phyloP scores from a whole-genome alignment of 2,113 vertebrate genomes.

The Natator depressus region DNA sequence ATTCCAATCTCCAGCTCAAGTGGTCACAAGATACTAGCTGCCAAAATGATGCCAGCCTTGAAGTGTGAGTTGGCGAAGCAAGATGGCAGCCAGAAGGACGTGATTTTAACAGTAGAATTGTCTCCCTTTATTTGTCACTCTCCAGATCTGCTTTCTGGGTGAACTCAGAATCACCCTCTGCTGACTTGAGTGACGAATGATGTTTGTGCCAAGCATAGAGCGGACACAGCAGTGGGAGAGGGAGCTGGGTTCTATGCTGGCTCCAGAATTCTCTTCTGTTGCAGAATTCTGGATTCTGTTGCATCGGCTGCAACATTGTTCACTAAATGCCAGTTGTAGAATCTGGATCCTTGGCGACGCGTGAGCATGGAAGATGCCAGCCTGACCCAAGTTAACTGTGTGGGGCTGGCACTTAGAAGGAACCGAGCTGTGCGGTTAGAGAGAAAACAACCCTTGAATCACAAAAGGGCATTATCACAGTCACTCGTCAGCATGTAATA shows the following conservation, averaged over 20 bases:
- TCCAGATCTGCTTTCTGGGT: neutral
- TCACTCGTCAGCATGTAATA: neutral
- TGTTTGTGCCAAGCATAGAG: neutral
- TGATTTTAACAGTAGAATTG: neutral
- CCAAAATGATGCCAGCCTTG: neutral
- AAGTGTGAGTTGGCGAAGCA: neutral
- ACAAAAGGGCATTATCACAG: neutral
- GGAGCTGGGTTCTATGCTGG: neutral
- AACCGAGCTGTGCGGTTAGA: neutral
- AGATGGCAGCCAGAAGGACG: neutral
- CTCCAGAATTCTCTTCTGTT: neutral
- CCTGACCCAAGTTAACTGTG: neutral
- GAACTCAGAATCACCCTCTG: neutral
- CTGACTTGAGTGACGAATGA: neutral
- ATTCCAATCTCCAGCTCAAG: neutral
- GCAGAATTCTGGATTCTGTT: neutral
- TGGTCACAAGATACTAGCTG: neutral
- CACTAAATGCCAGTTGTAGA: neutral
- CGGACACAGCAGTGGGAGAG: neutral
- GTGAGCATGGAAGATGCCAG: neutral
- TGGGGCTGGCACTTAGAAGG: neutral
- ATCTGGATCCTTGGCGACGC: neutral
- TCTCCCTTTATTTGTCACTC: neutral
- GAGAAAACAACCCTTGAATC: neutral
- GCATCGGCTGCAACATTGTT: neutral